Conservation (phyloP, 92 coral and sea anemone species). For the Isaurus tuberculatus region DNA sequence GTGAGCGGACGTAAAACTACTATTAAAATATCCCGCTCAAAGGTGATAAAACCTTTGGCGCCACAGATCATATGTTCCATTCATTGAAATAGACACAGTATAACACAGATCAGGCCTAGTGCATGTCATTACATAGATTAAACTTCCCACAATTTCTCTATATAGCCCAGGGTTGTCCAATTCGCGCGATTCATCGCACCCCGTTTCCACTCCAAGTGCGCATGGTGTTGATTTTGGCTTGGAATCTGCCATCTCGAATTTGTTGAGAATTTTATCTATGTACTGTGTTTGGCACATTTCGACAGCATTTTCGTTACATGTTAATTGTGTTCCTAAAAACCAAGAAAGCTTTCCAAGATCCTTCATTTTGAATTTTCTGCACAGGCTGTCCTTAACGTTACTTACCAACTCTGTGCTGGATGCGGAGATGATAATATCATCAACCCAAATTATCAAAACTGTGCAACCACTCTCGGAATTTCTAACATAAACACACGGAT, state of each 20-base stretch:
- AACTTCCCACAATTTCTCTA: conserved; percentile 38
- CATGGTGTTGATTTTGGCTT: conserved; percentile 14
- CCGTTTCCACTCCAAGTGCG: conserved; percentile 10
- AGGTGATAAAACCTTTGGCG: too few species aligned
- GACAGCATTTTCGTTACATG: conserved; percentile 3
- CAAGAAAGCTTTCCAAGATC: conserved; percentile 58
- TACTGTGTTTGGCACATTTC: conserved; percentile 44
- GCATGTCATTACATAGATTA: conserved; percentile 26
- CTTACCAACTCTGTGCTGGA: neutral
- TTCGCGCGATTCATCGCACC: conserved; percentile 1
- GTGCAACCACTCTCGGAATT: conserved; percentile 29
- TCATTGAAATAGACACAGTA: conserved; percentile 42
- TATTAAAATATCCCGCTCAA: too few species aligned
- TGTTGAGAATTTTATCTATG: conserved; percentile 39
- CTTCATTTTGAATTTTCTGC: conserved; percentile 61
- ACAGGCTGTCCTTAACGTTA: conserved; percentile 32
- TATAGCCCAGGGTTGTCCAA: conserved; percentile 13
- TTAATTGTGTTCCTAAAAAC: conserved; percentile 42
- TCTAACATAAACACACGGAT: conserved; percentile 10
- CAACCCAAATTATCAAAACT: conserved; percentile 25
- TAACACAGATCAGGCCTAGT: conserved; percentile 44
- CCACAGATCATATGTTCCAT: too few species aligned
- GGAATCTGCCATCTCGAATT: conserved; percentile 28
- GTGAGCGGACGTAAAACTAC: too few species aligned
- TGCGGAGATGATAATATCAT: too few species aligned